Base-by-base conservation (phyloP, 1,140 invertebrate species). In the Hydropsyche tenuis region DNA sequence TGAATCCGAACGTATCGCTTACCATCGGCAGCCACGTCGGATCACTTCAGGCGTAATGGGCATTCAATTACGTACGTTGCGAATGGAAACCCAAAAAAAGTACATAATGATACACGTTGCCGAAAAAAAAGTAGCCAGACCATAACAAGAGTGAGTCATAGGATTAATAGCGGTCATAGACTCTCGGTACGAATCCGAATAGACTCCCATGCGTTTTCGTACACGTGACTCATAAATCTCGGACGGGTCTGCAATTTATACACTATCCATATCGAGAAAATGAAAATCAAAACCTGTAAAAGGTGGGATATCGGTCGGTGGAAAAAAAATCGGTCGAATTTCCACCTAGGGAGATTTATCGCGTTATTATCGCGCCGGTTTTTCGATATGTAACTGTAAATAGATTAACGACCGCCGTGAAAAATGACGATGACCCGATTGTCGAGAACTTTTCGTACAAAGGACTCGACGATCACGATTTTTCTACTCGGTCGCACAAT, bases 61-160 rank as follows among this genome's bases (percentile, higher is more conserved):
- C 30, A 37, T 37, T 37, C 30, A 37, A 37, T 37, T 37, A 37
- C 30, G 30, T 37, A 4, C 30, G 30, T 37, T 37, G 30, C 30
- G 30, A 37, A 37, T 37, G 30, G 30, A 37, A 3, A 37, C 9
- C 3, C 9, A 48, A 48, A 48, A 48, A 48, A 60, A 4, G 3
- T 1, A 20, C 23, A 60, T 60, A 60, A 60, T 60, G 56, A 60
- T 60, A 60, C 23, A 23, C 9, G 56, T 23, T 22, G 11, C 11
- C 45, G 45, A 60, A 60, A 60, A 56, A 60, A 60, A 60, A 60
- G 56, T 60, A 60, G 56, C 56, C 56, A 60, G 56, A 60, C 56
- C 56, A 60, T 60, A 60, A 60, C 56, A 60, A 60, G 56, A 23
- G 56, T 60, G 56, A 60, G 56, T 60, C 56, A 60, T 60, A 23